These are phyloP conservation scores for Atethmia centrago DNA, from an alignment of 2,888 invertebrate genomes.

Conservation along the genomic window DNA sequence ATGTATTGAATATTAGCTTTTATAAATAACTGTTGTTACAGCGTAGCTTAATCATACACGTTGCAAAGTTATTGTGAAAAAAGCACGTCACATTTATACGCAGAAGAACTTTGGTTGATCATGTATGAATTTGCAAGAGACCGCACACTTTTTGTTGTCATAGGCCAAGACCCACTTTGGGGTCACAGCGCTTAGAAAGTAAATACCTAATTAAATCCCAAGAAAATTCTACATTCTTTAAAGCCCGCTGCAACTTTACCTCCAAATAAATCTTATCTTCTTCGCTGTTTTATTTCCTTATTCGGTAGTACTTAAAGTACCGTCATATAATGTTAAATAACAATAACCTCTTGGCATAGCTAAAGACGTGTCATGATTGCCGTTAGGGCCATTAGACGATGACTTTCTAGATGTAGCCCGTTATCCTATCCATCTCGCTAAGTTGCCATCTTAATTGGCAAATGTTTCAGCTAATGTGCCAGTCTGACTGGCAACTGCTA, in stretches of 20 bases:
- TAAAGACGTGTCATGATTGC: conserved; percentile 60
- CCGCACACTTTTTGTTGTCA: conserved; percentile 14
- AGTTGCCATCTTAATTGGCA: conserved; percentile 73
- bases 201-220: conserved; percentile 29
- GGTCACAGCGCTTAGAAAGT: conserved; percentile 43
- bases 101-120: background rate
- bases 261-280: conserved; percentile 46
- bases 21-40: conserved; percentile 41
- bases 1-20: conserved; percentile 46
- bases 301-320: conserved; percentile 25
- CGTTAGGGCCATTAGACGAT: conserved; percentile 74
- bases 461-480: conserved; percentile 74
- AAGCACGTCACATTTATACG: background rate
- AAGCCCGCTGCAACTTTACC: background rate
- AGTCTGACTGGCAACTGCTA: conserved; percentile 52
- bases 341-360: conserved; percentile 64
- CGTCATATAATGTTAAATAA: conserved; percentile 64
- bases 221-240: conserved; percentile 9
- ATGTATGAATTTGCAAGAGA: conserved; percentile 17
- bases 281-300: conserved; percentile 42
- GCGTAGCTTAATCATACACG: conserved; percentile 26
- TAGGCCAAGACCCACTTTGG: conserved; percentile 35
- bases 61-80: conserved; percentile 36
- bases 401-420: conserved; percentile 78
- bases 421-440: conserved; percentile 74